These are phyloP conservation scores for Subacronicta megacephala DNA, from an alignment of 2,888 invertebrate species.

Conservation along the genomic window DNA sequence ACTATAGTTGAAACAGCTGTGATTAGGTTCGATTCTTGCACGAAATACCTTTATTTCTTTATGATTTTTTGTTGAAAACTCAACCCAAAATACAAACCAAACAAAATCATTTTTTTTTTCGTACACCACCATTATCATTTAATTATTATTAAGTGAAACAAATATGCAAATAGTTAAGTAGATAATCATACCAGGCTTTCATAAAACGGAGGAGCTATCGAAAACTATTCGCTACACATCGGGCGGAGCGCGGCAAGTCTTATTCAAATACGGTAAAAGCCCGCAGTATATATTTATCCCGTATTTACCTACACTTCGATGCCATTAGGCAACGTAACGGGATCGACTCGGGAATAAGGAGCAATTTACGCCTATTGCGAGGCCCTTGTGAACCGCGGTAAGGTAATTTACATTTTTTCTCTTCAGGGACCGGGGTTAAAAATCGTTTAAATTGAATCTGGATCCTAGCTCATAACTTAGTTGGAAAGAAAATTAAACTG, in stretches of 20 bases:
- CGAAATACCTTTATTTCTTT: too few relatives aligned
- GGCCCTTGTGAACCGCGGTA: slow-evolving; percentile 42
- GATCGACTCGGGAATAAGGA: slow-evolving; percentile 52
- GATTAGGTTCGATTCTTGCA: too few relatives aligned
- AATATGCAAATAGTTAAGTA: too few relatives aligned
- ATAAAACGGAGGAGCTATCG: slow-evolving; percentile 23
- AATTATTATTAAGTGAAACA: too few relatives aligned
- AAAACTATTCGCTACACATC: slow-evolving; percentile 51
- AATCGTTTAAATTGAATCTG: slow-evolving; percentile 32
- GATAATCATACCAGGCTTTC: slow-evolving; percentile 22
- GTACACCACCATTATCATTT: too few relatives aligned
- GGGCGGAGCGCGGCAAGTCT: slow-evolving; percentile 54
- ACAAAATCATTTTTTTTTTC: too few relatives aligned
- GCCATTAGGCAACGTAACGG: slow-evolving; percentile 55
- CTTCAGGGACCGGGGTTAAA: slow-evolving; percentile 24
- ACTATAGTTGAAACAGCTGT: too few relatives aligned
- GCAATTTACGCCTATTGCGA: slow-evolving; percentile 62
- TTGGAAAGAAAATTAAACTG: slow-evolving; percentile 1
- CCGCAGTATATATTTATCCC: slow-evolving; percentile 53
- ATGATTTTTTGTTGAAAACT: too few relatives aligned
- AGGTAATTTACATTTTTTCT: slow-evolving; percentile 52
- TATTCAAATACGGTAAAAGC: slow-evolving; percentile 76
- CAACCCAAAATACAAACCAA: too few relatives aligned
- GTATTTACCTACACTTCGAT: slow-evolving; percentile 57
- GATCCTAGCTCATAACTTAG: slow-evolving; percentile 13